Conservation (phyloP, 2,113 vertebrate genomes). For the Synchiropus splendidus region DNA sequence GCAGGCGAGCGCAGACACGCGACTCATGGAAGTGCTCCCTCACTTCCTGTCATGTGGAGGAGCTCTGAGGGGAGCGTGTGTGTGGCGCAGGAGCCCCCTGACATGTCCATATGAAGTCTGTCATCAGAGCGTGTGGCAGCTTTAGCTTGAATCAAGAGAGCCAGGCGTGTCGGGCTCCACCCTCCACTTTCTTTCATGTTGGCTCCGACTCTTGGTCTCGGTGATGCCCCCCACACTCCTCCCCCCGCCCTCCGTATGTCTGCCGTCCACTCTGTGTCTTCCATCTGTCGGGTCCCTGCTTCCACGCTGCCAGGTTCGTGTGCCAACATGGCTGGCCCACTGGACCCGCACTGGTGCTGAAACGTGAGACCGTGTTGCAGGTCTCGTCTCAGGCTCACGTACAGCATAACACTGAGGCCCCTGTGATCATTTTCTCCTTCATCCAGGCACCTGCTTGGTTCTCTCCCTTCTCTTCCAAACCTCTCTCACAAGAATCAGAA, state of each 20-base stretch:
- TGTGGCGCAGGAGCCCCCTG: no score
- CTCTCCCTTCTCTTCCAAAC: no score
- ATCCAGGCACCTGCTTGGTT: no score
- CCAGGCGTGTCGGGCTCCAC: conserved; percentile 1
- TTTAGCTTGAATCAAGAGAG: conserved; percentile 28
- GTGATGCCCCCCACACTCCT: background rate
- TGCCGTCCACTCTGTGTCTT: conserved; percentile 23
- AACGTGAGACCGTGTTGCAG: no score
- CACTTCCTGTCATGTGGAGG: no score
- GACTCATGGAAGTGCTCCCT: no score
- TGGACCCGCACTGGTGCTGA: background rate
- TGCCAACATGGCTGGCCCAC: conserved; percentile 24
- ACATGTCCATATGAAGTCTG: conserved; percentile 15
- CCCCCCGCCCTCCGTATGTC: conserved; percentile 23
- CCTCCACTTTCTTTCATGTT: conserved; percentile 14
- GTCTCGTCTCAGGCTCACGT: no score
- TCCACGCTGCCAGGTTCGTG: conserved; percentile 16
- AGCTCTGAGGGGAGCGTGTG: background rate
- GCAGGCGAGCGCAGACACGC: no score
- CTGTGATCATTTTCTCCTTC: no score
- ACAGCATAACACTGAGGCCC: no score
- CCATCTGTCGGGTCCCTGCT: conserved; percentile 41
- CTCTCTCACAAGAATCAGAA: no score
- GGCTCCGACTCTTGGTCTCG: conserved; percentile 6
- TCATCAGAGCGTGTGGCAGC: conserved; percentile 29